phyloP scores from a whole-genome alignment of 2,797 vertebrate species.

The Tragopan temminckii region DNA sequence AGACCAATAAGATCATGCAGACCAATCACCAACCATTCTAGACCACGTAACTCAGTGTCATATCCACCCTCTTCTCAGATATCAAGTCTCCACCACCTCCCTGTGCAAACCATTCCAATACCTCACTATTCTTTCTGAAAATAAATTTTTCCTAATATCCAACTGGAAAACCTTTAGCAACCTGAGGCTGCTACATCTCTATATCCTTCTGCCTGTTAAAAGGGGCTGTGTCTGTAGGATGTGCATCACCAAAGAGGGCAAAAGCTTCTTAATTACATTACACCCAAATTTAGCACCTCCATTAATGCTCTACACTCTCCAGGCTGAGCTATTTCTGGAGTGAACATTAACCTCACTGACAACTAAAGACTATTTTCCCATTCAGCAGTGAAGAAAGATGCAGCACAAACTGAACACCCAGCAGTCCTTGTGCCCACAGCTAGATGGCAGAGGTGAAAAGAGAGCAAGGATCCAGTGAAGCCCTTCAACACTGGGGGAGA shows the following conservation, averaged over 20 bases:
- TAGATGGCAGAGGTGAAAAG: no score
- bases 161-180: no score
- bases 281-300: background rate
- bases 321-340: background rate
- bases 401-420: background rate
- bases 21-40: no score
- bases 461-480: background rate
- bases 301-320: background rate
- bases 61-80: no score
- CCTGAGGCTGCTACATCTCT: no score
- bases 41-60: no score
- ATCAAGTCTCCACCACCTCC: no score
- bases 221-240: background rate
- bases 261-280: background rate
- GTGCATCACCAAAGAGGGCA: background rate
- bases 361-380: background rate
- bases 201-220: background rate
- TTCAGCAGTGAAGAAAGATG: conserved; percentile 9
- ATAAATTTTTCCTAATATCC: no score
- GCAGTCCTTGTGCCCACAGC: no score
- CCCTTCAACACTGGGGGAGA: background rate
- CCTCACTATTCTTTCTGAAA: no score
- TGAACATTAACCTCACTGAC: background rate
- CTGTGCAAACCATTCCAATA: no score
- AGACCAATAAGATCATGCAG: no score